These are phyloP conservation scores for Lontra canadensis DNA, from an alignment of 2,113 vertebrate species.

Conservation along the genomic window DNA sequence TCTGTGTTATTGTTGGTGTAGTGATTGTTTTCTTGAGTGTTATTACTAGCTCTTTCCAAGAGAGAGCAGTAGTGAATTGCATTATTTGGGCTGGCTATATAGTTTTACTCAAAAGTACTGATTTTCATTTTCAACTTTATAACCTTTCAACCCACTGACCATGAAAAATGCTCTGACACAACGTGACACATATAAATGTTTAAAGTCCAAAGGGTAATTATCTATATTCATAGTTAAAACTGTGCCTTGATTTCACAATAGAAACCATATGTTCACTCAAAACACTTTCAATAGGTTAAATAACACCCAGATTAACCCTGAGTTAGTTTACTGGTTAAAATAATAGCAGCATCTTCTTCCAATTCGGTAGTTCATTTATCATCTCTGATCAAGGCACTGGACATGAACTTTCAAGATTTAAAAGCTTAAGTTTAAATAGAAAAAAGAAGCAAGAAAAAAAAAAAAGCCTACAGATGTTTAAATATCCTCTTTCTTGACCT, in stretches of 20 bases:
- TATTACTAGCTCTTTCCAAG: constrained; percentile 85
- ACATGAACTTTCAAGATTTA: constrained; percentile 85
- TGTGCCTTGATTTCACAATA: constrained; percentile 89
- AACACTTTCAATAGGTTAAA: constrained; percentile 88
- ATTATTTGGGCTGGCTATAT: constrained; percentile 64
- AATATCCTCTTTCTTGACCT: constrained; percentile 76
- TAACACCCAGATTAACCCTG: constrained; percentile 87
- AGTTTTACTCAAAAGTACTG: constrained; percentile 78
- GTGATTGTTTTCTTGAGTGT: constrained; percentile 69
- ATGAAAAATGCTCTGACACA: constrained; percentile 87
- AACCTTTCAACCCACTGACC: constrained; percentile 90
- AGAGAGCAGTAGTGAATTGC: constrained; percentile 89
- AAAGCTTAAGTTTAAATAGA: constrained; percentile 84
- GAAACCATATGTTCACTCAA: constrained; percentile 89
- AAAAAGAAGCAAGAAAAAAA: constrained; percentile 61
- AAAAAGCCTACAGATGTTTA: constrained; percentile 71
- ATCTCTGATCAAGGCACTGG: constrained; percentile 84
- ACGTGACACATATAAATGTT: constrained; percentile 89
- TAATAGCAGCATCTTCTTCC: constrained; percentile 89
- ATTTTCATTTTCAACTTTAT: constrained; percentile 86
- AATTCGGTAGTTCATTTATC: constrained; percentile 90
- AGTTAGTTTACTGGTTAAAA: constrained; percentile 89
- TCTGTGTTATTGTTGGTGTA: constrained; percentile 19
- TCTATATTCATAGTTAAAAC: constrained; percentile 89
- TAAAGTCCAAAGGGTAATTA: constrained; percentile 91